These are phyloP conservation scores for Acromyrmex charruanus DNA, from an alignment of 1,140 invertebrate genomes.

Conservation along the genomic window DNA sequence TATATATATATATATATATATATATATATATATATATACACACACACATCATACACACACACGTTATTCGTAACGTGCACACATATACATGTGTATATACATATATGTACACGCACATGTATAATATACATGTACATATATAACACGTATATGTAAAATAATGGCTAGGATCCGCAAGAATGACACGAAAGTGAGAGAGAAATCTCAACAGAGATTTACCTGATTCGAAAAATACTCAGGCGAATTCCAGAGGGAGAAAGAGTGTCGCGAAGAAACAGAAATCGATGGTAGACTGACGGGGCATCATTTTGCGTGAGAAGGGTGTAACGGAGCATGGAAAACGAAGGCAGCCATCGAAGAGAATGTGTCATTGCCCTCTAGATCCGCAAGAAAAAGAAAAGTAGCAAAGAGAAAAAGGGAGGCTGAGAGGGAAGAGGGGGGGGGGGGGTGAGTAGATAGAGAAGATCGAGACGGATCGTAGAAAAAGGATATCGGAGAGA, in stretches of 20 bases:
- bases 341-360: constrained; percentile 60
- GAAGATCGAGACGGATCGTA: constrained; percentile 11
- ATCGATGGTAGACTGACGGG: constrained; percentile 8
- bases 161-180: neutral
- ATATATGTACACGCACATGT: too few species aligned
- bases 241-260: neutral
- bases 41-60: too few species aligned
- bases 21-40: too few species aligned
- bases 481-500: constrained; percentile 5
- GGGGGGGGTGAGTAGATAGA: neutral
- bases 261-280: constrained; percentile 10
- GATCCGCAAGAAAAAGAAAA: constrained; percentile 13
- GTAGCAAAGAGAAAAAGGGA: neutral
- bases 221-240: constrained; percentile 14
- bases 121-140: neutral
- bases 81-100: neutral
- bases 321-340: constrained; percentile 62
- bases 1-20: constrained; percentile 15
- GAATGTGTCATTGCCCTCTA: constrained; percentile 61
- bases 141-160: constrained; percentile 10
- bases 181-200: constrained; percentile 21
- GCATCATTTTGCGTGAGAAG: constrained; percentile 53
- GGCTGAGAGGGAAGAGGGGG: neutral
- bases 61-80: too few species aligned
- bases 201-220: constrained; percentile 52